Base-by-base conservation (phyloP, 2,797 vertebrate genomes). In the Oreochromis grahami region DNA sequence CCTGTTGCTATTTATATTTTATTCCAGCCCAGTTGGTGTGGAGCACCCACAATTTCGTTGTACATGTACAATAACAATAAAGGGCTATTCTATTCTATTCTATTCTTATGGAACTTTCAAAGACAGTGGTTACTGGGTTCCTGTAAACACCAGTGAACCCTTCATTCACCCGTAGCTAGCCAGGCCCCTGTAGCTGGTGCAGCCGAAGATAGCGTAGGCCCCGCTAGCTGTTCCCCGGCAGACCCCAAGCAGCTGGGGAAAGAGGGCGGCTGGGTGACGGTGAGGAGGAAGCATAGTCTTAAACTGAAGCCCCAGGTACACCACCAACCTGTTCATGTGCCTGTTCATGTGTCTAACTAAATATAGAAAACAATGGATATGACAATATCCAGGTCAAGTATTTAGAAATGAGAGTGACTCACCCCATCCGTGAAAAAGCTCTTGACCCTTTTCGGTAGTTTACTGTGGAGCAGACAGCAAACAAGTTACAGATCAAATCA, bases 371-470 rank as follows among this genome's bases (percentile, higher is more conserved):
- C 15, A 43, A 26, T 26, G 26, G 15, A 41, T 50, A 19, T 32
- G 43, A 11, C 15, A 48, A 48, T 50, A 74, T 50, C 26, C 43
- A 74, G 43, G 17, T 72, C 9, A 48, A 0, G 24, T 19, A 72
- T 72, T 21, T 72, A 36, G 1, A 83, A 13, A 2, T 21, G 5
- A 41, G 21, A 51, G 19, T 14, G 8, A 93, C 97, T 97, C 91
- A 99, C 98, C 97, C 97, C 98, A 0, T 99, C 98, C 1, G 96
- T 98, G 93, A 99, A 99, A 95, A 99, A 99, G 90, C 97, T 99
- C 92, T 98, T 97, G 13, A 99, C 97, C 45, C 98, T 97, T 95
- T 97, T 98, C 88, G 98, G 98, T 91, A 98, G 95, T 94, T 97
- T 98, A 91, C 98, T 99, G 91, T 5, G 50, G 76, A 86, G 83